phyloP scores from a whole-genome alignment of 2,888 invertebrate genomes.

The Mongoloraphidia duomilia region DNA sequence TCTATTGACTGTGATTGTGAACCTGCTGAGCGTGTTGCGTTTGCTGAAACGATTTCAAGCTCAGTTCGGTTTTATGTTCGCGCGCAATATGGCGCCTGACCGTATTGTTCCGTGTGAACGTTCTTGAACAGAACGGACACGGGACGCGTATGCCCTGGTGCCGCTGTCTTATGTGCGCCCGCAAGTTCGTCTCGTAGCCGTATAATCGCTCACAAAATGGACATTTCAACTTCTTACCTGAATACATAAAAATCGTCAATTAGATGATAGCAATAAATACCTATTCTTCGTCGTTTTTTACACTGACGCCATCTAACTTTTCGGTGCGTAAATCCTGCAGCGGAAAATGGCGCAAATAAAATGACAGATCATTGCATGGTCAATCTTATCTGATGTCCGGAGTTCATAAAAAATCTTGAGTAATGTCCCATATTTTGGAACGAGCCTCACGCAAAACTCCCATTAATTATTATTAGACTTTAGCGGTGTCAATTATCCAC shows the following conservation, averaged over 20 bases:
- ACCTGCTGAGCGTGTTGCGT: conserved; percentile 40
- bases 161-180: conserved; percentile 81
- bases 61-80: conserved; percentile 66
- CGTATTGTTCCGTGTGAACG: conserved; percentile 85
- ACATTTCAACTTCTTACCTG: conserved; percentile 84
- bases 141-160: conserved; percentile 87
- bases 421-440: no score
- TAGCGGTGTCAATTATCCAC: no score
- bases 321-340: no score
- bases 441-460: no score
- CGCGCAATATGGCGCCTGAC: conserved; percentile 82
- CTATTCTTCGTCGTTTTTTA: no score
- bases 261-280: no score
- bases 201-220: conserved; percentile 85
- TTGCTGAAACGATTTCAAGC: conserved; percentile 48
- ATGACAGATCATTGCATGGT: no score
- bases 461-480: no score
- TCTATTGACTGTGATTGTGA: conserved; percentile 21
- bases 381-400: no score
- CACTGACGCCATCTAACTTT: no score
- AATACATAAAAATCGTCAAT: conserved; percentile 20
- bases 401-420: no score
- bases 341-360: no score
- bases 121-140: conserved; percentile 80
- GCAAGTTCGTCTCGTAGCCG: conserved; percentile 83